Evolutionary conservation across 2,113 vertebrate species (phyloP), one percentile per base, ranked within the genome.

Genomic region (Aegithalos caudatus): DNA sequence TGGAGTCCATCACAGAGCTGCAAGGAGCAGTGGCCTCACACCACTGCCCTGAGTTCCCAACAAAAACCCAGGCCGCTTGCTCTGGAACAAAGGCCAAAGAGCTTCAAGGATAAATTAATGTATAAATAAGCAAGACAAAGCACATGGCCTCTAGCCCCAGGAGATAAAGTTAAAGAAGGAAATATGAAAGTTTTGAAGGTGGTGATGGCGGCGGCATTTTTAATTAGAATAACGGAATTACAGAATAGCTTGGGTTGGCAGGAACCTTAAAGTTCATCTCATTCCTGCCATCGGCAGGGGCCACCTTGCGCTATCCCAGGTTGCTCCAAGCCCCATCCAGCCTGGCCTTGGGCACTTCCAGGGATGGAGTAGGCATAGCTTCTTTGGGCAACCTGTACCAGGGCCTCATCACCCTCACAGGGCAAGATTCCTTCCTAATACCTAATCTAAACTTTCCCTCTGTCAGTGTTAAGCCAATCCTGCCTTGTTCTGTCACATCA

Each of bases 1-100:
- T 44, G 22, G 17, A n/a, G 37, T 17, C 50, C 33, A 14, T 1
- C 12, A 6, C 0, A 21, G 0, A 56, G 23, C 3, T 7, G 2
- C 20, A 44, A 40, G 56, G 57, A 12, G 38, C 47, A 61, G 54
- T 42, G 44, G 29, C 35, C 31, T 50, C 10, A 37, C 37, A 21
- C 14, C 48, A 25, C 9, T n/a, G 31, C 51, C 12, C 61, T 9
- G 47, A 25, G 7, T 0, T 31, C 51, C 27, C 5, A 66, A 31
- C 15, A 62, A 37, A 73, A 37, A 6, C 38, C 35, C 11, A 17
- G 13, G 51, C 7, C 1, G 0, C 14, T 3, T 29, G 2, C 35
- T 10, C 51, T 7, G 50, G 6, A 44, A 27, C n/a, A 60, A 25
- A 65, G 14, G 19, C 58, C 44, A 7, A 0, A 6, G 10, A 47